A percentile compares a stretch with the other conserved stretches of the same genome.
These are phyloP conservation scores for Ormyrus rosae DNA, from an alignment of 2,888 invertebrate genomes.

Conservation along the genomic window DNA sequence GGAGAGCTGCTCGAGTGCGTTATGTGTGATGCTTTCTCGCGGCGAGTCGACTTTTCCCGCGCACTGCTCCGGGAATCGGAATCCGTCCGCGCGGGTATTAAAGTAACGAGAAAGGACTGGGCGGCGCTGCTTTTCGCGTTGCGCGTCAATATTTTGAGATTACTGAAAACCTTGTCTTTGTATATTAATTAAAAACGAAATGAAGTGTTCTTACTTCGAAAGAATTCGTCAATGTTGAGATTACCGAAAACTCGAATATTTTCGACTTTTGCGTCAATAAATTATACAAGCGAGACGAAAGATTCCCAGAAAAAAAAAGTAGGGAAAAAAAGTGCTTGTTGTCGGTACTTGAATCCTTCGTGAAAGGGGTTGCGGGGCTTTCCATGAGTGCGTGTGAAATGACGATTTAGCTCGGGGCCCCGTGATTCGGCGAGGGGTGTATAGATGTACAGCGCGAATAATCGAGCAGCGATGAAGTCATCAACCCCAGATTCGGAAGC, in stretches of 20 bases:
- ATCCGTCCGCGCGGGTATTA: no score
- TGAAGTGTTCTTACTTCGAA: no score
- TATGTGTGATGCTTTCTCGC: not conserved
- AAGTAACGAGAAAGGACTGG: no score
- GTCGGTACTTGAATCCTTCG: not conserved
- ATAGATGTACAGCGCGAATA: constrained; percentile 23
- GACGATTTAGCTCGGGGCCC: constrained; percentile 9
- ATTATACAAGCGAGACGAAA: no score
- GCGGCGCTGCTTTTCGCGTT: no score
- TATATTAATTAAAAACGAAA: no score
- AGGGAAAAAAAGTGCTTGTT: constrained; percentile 2
- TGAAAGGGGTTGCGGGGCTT: constrained; percentile 3
- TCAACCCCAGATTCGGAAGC: constrained; percentile 63
- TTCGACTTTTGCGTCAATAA: not conserved
- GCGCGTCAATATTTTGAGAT: no score
- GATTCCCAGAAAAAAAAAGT: not conserved
- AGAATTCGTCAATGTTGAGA: not conserved
- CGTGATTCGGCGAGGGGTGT: constrained; percentile 29
- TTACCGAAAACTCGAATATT: not conserved
- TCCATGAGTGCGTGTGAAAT: constrained; percentile 34
- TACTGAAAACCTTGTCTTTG: no score
- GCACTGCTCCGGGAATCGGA: not conserved
- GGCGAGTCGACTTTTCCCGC: not conserved
- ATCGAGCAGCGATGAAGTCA: constrained; percentile 62
- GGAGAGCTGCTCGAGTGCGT: constrained; percentile 13